phyloP scores from a whole-genome alignment of 1,140 invertebrate genomes.

The Hypothenemus hampei region DNA sequence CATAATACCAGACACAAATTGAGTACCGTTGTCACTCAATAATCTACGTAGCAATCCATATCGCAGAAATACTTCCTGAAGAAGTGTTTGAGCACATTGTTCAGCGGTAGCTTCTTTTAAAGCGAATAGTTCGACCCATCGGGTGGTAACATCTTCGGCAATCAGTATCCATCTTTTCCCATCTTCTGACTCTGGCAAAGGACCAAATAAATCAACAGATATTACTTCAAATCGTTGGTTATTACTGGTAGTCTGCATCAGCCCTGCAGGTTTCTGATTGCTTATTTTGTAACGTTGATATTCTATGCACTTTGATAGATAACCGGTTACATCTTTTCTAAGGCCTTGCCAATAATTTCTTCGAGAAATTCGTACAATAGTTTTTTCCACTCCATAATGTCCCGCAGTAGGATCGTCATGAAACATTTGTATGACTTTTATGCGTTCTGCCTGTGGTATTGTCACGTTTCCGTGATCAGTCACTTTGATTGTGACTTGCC shows the following conservation, averaged over 20 bases:
- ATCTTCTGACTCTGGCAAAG: conserved; percentile 5
- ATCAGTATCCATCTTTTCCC: conserved; percentile 27
- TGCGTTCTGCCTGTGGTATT: too few species aligned
- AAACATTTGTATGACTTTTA: too few species aligned
- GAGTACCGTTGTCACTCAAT: conserved; percentile 29
- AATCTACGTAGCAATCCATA: conserved; percentile 24
- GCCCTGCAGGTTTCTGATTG: conserved; percentile 30
- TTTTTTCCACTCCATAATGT: too few species aligned
- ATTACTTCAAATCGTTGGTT: conserved; percentile 34
- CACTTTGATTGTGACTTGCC: too few species aligned
- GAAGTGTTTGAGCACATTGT: conserved; percentile 17
- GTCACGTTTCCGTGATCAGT: too few species aligned
- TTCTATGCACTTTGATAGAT: too few species aligned
- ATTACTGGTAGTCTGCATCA: conserved; percentile 32
- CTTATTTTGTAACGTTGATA: conserved; percentile 4
- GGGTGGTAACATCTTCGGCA: conserved; percentile 27
- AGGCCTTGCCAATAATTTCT: too few species aligned
- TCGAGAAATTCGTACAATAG: too few species aligned
- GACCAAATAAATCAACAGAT: conserved; percentile 36
- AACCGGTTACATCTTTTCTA: too few species aligned
- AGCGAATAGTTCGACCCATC: conserved; percentile 31
- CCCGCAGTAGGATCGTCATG: too few species aligned
- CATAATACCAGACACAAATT: conserved; percentile 19
- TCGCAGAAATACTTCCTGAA: too few species aligned
- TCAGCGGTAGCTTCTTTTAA: conserved; percentile 23